Evolutionary conservation across 2,888 invertebrate genomes (phyloP).

Genomic region (Microctonus hyperodae): DNA sequence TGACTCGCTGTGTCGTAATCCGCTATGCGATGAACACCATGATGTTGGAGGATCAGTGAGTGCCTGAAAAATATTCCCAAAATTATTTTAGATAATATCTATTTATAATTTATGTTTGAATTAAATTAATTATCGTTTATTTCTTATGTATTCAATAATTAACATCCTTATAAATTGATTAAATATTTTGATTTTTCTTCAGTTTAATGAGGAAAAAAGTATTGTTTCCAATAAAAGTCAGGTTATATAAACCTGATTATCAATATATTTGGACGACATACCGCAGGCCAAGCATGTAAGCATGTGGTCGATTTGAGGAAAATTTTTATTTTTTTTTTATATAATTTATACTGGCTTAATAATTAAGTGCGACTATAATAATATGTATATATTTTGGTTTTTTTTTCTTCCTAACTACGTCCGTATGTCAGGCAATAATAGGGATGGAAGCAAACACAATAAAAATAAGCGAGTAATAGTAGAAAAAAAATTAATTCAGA

Average conservation of each 20-base stretch:
- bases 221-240: slow-evolving; percentile 6
- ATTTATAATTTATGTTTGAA: no score
- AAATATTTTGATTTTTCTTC: no score
- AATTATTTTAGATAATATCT: no score
- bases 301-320: slow-evolving; percentile 52
- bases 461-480: slow-evolving; percentile 51
- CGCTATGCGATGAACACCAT: slow-evolving; percentile 56
- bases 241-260: neutral
- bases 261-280: slow-evolving; percentile 43
- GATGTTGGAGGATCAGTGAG: slow-evolving; percentile 56
- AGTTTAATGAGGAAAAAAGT: neutral
- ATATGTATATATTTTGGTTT: slow-evolving; percentile 28
- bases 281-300: slow-evolving; percentile 58
- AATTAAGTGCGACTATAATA: slow-evolving; percentile 28
- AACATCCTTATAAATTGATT: no score
- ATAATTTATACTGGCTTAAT: slow-evolving; percentile 20
- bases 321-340: slow-evolving; percentile 31
- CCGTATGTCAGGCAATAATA: slow-evolving; percentile 43
- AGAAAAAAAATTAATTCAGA: slow-evolving; percentile 40
- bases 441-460: slow-evolving; percentile 49
- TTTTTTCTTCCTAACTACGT: slow-evolving; percentile 36
- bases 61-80: slow-evolving; percentile 50
- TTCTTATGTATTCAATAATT: no score
- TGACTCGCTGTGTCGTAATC: slow-evolving; percentile 54
- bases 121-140: no score